Percentiles rank a stretch among this genome's conserved stretches.
Evolutionary conservation across 2,797 vertebrate species (phyloP).

Genomic region (Spheniscus humboldti): DNA sequence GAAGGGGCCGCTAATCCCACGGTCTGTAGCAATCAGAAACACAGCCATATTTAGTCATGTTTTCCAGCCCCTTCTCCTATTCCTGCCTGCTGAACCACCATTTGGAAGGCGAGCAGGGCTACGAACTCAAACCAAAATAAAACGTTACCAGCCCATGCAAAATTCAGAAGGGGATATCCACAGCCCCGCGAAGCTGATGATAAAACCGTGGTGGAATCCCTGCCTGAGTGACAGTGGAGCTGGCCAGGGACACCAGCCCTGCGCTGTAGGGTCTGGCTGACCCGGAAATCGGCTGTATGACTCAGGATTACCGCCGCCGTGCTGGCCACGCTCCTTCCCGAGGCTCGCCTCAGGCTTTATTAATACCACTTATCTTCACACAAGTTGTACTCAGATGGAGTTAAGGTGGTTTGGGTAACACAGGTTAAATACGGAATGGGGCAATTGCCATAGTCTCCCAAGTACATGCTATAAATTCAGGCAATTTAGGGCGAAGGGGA

Average conservation of each 20-base stretch:
- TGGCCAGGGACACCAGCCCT: background rate
- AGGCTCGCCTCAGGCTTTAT: background rate
- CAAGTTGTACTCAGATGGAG: background rate
- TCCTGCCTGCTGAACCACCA: background rate
- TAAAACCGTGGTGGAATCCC: background rate
- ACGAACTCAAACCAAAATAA: background rate
- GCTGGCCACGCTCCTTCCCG: background rate
- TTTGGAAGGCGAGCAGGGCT: background rate
- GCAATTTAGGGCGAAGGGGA: background rate
- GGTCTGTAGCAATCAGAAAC: constrained; percentile 14
- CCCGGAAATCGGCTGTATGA: background rate
- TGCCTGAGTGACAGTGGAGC: background rate
- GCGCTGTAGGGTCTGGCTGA: background rate
- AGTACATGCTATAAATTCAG: background rate
- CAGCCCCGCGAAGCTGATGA: fast-evolving
- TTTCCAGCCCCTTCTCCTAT: constrained; percentile 40
- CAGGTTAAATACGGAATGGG: background rate
- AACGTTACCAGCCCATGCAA: background rate
- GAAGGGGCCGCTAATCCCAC: background rate
- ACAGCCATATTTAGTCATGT: constrained; percentile 66
- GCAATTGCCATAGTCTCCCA: background rate
- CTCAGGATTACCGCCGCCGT: background rate
- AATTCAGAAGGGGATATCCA: background rate
- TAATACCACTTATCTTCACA: background rate
- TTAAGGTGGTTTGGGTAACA: background rate